Conservation (phyloP, 2,113 vertebrate genomes). For the Rhea americana region DNA sequence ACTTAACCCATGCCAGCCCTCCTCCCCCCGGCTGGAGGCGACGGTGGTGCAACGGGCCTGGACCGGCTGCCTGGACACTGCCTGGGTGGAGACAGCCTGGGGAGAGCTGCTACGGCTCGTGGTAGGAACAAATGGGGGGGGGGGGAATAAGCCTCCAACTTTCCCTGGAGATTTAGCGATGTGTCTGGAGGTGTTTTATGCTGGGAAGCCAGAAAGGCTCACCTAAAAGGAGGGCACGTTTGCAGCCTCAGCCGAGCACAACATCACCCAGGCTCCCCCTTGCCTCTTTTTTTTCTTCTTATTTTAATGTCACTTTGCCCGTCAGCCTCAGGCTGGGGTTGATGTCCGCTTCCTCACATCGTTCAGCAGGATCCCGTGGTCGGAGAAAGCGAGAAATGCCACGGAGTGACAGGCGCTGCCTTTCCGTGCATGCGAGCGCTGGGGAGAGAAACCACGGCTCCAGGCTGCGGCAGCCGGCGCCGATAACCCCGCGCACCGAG, state of each 20-base stretch:
- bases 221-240: not conserved
- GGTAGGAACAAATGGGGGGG: not conserved
- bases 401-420: not conserved
- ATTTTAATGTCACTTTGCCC: not conserved
- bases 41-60: not conserved
- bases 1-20: not conserved
- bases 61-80: accelerated
- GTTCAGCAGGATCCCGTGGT: not conserved
- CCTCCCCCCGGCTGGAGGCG: not conserved
- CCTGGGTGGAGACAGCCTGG: not conserved
- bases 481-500: no score
- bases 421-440: accelerated
- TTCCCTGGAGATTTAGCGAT: not conserved
- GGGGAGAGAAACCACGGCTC: no score
- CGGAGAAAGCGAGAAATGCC: not conserved
- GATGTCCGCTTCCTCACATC: not conserved
- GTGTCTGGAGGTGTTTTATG: not conserved
- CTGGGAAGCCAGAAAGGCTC: not conserved
- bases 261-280: not conserved
- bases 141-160: not conserved
- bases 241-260: accelerated
- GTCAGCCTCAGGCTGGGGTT: not conserved
- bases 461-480: no score
- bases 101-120: not conserved
- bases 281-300: not conserved